These are phyloP conservation scores for Zoanthus gigantus DNA, from an alignment of 92 coral and sea anemone genomes.

Conservation along the genomic window DNA sequence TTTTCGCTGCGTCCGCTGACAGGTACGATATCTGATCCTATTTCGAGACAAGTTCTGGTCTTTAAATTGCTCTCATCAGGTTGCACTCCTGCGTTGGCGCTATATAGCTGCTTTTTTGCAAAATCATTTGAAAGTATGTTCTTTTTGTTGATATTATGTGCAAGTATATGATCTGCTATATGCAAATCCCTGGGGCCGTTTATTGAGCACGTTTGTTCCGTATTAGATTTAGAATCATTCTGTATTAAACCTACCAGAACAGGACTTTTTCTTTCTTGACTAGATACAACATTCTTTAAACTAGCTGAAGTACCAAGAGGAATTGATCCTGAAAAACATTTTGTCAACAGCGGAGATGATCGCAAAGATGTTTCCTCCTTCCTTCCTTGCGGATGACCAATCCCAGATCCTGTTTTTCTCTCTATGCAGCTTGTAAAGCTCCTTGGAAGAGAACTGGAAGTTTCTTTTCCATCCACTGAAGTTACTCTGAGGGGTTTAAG, in stretches of 20 bases:
- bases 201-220: neutral
- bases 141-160: neutral
- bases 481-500: neutral
- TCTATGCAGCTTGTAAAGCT: neutral
- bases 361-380: neutral
- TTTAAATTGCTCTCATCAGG: too few relatives aligned
- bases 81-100: neutral
- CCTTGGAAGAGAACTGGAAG: conserved; percentile 13
- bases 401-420: neutral
- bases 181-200: neutral
- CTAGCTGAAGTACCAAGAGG: neutral
- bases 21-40: neutral
- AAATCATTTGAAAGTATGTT: neutral
- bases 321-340: neutral
- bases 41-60: neutral
- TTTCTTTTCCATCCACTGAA: neutral
- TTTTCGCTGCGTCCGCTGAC: neutral
- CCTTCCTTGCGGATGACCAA: neutral
- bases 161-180: neutral
- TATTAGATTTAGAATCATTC: neutral
- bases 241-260: neutral
- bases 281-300: neutral
- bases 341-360: neutral
- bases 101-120: neutral
- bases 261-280: neutral